Conservation (phyloP, 2,888 invertebrate genomes). For the Caenorhabditis auriculariae region DNA sequence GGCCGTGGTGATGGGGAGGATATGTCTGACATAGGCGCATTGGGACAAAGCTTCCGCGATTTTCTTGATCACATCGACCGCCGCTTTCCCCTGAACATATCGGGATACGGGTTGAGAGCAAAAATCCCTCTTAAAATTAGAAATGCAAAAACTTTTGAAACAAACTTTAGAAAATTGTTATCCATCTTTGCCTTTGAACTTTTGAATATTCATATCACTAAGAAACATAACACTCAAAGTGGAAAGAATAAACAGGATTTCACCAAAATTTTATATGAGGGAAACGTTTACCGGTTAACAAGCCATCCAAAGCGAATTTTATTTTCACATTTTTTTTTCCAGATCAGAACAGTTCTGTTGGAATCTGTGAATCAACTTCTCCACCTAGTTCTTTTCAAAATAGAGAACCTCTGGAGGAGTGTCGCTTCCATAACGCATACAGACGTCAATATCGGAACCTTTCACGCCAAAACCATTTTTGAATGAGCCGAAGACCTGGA, state of each 20-base stretch:
- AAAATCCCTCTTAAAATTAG: not conserved
- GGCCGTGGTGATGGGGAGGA: slow-evolving; percentile 64
- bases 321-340: too few species aligned
- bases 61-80: slow-evolving; percentile 11
- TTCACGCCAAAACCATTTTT: slow-evolving; percentile 71
- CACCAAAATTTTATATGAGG: too few species aligned
- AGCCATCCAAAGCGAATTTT: too few species aligned
- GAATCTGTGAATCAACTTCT: too few species aligned
- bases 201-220: too few species aligned
- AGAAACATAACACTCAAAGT: too few species aligned
- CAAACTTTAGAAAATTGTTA: too few species aligned
- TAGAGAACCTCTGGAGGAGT: slow-evolving; percentile 29
- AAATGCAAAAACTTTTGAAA: not conserved
- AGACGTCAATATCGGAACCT: slow-evolving; percentile 71
- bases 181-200: too few species aligned
- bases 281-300: too few species aligned
- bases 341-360: too few species aligned
- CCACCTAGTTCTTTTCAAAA: too few species aligned
- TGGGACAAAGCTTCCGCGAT: slow-evolving; percentile 3
- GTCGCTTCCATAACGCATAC: slow-evolving; percentile 67
- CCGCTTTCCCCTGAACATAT: not conserved
- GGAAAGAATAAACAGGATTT: too few species aligned
- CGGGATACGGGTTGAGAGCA: not conserved
- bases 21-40: not conserved
- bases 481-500: slow-evolving; percentile 71